These are phyloP conservation scores for Lordiphosa stackelbergi DNA, from an alignment of 1,140 invertebrate genomes.

Conservation along the genomic window DNA sequence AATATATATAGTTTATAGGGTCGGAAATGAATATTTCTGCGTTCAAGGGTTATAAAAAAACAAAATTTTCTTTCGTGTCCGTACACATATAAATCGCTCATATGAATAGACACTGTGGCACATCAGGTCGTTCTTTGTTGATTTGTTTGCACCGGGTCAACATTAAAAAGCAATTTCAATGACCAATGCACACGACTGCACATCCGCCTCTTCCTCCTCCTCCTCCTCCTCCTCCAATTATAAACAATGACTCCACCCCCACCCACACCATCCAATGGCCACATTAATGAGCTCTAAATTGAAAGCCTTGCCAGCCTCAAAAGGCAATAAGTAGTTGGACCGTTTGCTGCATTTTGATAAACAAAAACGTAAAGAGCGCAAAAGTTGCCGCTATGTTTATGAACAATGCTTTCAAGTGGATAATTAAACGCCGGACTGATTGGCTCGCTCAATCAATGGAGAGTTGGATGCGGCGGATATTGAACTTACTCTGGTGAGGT, in stretches of 20 bases:
- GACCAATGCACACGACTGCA: slow-evolving; percentile 57
- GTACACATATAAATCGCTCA: not conserved
- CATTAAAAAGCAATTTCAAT: slow-evolving; percentile 58
- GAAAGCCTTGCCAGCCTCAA: slow-evolving; percentile 31
- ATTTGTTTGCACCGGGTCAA: slow-evolving; percentile 42
- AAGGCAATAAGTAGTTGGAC: slow-evolving; percentile 26
- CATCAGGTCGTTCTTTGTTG: slow-evolving; percentile 22
- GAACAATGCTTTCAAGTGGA: slow-evolving; percentile 50
- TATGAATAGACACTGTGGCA: not conserved
- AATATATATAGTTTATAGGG: no score
- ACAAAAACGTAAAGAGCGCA: slow-evolving; percentile 18
- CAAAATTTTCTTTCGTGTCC: not conserved
- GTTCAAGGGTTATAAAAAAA: no score
- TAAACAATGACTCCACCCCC: slow-evolving; percentile 40
- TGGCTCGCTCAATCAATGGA: slow-evolving; percentile 17
- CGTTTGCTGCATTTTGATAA: slow-evolving; percentile 40
- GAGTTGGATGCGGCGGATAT: slow-evolving; percentile 31
- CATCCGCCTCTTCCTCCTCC: slow-evolving; percentile 15
- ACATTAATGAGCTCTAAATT: slow-evolving; percentile 60
- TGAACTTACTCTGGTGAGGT: slow-evolving; percentile 35
- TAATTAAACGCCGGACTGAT: slow-evolving; percentile 51
- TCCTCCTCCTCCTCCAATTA: slow-evolving; percentile 33
- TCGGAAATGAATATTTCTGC: no score
- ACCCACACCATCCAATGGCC: not conserved
- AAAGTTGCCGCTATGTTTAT: slow-evolving; percentile 16